Conservation (phyloP, 2,888 invertebrate genomes). For the Drosophila fulvimacula region DNA sequence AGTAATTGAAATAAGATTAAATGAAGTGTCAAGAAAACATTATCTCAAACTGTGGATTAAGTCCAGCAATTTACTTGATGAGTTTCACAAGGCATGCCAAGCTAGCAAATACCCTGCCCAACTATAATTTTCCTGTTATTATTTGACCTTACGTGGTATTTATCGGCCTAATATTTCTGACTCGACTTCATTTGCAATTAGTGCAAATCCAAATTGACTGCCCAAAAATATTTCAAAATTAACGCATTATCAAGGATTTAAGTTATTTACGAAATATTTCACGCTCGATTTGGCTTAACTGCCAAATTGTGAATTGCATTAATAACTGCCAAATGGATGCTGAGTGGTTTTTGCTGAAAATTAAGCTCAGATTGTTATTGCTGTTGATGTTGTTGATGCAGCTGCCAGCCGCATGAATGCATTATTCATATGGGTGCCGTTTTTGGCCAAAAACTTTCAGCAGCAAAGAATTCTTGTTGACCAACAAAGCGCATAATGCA, state of each 20-base stretch:
- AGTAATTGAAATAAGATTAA: conserved; percentile 21
- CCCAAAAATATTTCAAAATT: background rate
- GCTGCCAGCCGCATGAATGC: conserved; percentile 38
- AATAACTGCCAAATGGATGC: conserved; percentile 34
- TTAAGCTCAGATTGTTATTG: conserved; percentile 24
- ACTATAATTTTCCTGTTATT: background rate
- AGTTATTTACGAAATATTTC: conserved; percentile 27
- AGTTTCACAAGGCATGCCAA: background rate
- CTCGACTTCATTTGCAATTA: background rate
- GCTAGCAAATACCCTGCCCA: background rate
- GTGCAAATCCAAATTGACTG: background rate
- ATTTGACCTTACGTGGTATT: background rate
- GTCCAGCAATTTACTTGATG: background rate
- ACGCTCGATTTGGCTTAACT: conserved; percentile 46
- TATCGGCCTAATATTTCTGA: background rate
- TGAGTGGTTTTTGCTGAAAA: conserved; percentile 20
- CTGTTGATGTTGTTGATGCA: background rate
- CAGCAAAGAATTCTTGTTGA: conserved; percentile 61
- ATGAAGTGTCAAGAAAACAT: conserved; percentile 5
- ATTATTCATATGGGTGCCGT: conserved; percentile 46
- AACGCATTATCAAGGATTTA: background rate
- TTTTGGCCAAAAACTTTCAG: conserved; percentile 47
- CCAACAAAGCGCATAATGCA: conserved; percentile 73
- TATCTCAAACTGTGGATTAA: background rate
- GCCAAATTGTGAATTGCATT: conserved; percentile 38